A percentile compares a stretch with the other conserved stretches of the same genome.
Evolutionary conservation across 1,140 invertebrate species (phyloP).

Genomic region (Drosophila nigromelanica): DNA sequence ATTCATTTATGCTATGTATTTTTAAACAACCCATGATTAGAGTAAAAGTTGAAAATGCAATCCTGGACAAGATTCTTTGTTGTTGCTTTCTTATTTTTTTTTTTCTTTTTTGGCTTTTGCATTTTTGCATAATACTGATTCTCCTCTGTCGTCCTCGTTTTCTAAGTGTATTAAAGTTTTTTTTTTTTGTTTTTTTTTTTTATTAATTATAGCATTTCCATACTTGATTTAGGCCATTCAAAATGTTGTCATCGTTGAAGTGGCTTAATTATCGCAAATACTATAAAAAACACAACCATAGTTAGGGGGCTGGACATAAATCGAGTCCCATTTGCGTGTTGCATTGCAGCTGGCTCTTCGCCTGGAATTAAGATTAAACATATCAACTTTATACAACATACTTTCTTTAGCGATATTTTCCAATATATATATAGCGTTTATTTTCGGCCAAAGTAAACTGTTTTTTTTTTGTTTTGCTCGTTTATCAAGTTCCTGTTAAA

Average conservation of each 20-base stretch:
- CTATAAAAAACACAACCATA: conserved; percentile 79
- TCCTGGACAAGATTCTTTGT: conserved; percentile 73
- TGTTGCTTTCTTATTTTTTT: conserved; percentile 14
- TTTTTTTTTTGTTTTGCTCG: too few species aligned
- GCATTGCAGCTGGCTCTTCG: conserved; percentile 83
- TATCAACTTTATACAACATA: too few species aligned
- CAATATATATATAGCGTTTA: too few species aligned
- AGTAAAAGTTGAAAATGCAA: conserved; percentile 82
- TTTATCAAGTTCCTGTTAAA: not conserved
- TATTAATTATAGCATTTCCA: conserved; percentile 11
- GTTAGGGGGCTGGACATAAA: conserved; percentile 50
- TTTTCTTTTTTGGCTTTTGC: conserved; percentile 58
- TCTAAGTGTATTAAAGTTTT: conserved; percentile 36
- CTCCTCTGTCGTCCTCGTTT: not conserved
- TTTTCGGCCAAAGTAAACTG: too few species aligned
- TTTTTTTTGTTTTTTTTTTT: not conserved
- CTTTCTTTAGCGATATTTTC: too few species aligned
- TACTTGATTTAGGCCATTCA: conserved; percentile 6
- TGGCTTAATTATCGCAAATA: conserved; percentile 43
- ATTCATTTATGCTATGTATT: conserved; percentile 77
- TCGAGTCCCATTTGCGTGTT: conserved; percentile 74
- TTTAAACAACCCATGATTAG: conserved; percentile 82
- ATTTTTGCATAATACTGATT: conserved; percentile 47
- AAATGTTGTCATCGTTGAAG: conserved; percentile 70
- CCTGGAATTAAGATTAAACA: conserved; percentile 42